Conservation (phyloP, 1,140 invertebrate species). For the Matsumurasca onukii region DNA sequence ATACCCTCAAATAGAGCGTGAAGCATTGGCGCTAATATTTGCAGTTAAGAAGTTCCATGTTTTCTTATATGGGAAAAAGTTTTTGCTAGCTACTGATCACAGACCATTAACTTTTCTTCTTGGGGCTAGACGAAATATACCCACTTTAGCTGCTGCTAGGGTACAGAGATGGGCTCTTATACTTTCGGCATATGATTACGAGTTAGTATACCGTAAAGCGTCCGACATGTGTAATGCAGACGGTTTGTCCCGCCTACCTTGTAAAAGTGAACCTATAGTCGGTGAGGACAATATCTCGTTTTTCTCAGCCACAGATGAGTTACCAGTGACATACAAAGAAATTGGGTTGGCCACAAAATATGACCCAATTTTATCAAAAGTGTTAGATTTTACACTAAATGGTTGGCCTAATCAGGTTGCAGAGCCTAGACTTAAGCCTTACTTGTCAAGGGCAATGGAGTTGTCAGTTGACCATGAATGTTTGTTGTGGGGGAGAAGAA, state of each 20-base stretch:
- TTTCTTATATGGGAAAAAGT: constrained; percentile 24
- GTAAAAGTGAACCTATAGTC: neutral
- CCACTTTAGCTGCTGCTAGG: constrained; percentile 15
- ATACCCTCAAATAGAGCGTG: constrained; percentile 16
- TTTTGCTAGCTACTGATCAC: constrained; percentile 20
- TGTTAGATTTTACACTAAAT: neutral
- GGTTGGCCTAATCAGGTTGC: constrained; percentile 1
- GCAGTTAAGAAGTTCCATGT: constrained; percentile 10
- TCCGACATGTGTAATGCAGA: neutral
- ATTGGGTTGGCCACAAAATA: neutral
- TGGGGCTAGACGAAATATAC: constrained; percentile 14
- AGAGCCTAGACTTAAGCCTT: neutral
- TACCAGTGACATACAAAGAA: neutral
- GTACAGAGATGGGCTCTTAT: constrained; percentile 22
- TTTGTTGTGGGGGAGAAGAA: constrained; percentile 30
- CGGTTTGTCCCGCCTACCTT: neutral
- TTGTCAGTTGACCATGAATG: neutral
- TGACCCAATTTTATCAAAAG: neutral
- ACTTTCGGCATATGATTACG: constrained; percentile 20
- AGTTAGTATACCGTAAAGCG: constrained; percentile 14
- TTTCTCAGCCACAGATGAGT: neutral
- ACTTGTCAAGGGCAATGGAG: neutral
- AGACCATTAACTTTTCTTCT: constrained; percentile 18
- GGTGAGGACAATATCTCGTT: neutral
- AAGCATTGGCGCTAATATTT: constrained; percentile 9